These are phyloP conservation scores for Perithous albicinctus DNA, from an alignment of 2,888 invertebrate genomes.

Conservation along the genomic window DNA sequence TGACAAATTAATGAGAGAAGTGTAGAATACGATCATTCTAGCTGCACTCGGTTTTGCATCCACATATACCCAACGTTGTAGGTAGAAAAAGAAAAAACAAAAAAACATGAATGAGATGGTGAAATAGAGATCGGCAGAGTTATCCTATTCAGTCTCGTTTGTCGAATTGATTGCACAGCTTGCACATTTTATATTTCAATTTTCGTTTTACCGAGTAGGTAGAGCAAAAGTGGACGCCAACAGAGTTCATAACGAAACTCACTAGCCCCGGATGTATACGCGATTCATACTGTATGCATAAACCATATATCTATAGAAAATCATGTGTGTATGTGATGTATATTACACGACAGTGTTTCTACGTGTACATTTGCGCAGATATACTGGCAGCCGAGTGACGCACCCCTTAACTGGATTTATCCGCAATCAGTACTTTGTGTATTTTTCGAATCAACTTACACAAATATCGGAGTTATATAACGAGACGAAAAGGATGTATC, in stretches of 20 bases:
- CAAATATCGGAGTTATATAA: slow-evolving; percentile 30
- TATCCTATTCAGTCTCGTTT: slow-evolving; percentile 47
- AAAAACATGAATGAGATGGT: slow-evolving; percentile 26
- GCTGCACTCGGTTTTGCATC: slow-evolving; percentile 1
- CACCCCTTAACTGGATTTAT: slow-evolving; percentile 60
- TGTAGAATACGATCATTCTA: background rate
- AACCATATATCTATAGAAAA: background rate
- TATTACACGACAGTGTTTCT: background rate
- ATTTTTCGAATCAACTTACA: slow-evolving; percentile 70
- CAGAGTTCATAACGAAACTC: slow-evolving; percentile 32
- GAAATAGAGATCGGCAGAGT: slow-evolving; percentile 30
- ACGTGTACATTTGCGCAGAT: background rate
- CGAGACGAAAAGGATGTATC: background rate
- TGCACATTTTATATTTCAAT: slow-evolving; percentile 45
- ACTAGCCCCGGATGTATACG: background rate
- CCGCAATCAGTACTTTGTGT: slow-evolving; percentile 69
- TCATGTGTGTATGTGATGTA: background rate
- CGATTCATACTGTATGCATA: background rate
- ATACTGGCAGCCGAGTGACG: slow-evolving; percentile 11
- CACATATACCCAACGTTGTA: background rate
- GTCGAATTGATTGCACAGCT: slow-evolving; percentile 55
- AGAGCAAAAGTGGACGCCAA: slow-evolving; percentile 7
- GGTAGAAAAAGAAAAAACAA: slow-evolving; percentile 34
- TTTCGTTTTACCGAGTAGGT: background rate
- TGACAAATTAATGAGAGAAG: slow-evolving; percentile 22